Percentiles rank a stretch among this genome's conserved stretches.
phyloP scores from a whole-genome alignment of 1,140 invertebrate species.

The Bursaphelenchus mucronatus region DNA sequence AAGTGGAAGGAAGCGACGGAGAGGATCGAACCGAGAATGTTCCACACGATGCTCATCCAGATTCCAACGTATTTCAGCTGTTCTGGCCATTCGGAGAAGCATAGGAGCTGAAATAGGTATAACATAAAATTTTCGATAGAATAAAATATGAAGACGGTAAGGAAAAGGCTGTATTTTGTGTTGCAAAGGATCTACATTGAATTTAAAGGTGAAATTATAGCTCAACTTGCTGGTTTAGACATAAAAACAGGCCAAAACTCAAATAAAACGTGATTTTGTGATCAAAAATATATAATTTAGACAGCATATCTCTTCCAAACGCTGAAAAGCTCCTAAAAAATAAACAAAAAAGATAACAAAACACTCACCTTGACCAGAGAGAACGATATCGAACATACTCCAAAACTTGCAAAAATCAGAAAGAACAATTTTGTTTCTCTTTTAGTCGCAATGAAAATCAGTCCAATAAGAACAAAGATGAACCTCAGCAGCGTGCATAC shows the following conservation, averaged over 20 bases:
- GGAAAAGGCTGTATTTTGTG: too few relatives aligned
- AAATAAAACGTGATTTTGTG: neutral
- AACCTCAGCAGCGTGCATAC: neutral
- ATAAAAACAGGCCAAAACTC: neutral
- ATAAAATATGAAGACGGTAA: too few relatives aligned
- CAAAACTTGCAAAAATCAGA: too few relatives aligned
- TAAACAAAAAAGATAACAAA: too few relatives aligned
- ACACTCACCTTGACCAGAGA: too few relatives aligned
- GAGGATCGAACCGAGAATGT: neutral
- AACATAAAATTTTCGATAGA: neutral
- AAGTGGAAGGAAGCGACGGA: constrained; percentile 2
- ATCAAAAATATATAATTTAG: neutral
- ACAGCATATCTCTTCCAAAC: too few relatives aligned
- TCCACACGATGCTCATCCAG: constrained; percentile 20
- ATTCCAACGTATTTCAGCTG: constrained; percentile 18
- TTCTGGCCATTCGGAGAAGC: constrained; percentile 9
- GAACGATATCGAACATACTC: too few relatives aligned
- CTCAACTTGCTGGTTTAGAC: neutral
- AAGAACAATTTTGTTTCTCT: too few relatives aligned
- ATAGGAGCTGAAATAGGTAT: constrained; percentile 10
- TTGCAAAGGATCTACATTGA: too few relatives aligned
- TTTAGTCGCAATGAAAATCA: too few relatives aligned
- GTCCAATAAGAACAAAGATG: neutral
- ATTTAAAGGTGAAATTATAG: too few relatives aligned
- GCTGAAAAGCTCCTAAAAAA: constrained; percentile 1